phyloP scores from a whole-genome alignment of 2,797 vertebrate genomes.

The Rousettus madagascariensis region DNA sequence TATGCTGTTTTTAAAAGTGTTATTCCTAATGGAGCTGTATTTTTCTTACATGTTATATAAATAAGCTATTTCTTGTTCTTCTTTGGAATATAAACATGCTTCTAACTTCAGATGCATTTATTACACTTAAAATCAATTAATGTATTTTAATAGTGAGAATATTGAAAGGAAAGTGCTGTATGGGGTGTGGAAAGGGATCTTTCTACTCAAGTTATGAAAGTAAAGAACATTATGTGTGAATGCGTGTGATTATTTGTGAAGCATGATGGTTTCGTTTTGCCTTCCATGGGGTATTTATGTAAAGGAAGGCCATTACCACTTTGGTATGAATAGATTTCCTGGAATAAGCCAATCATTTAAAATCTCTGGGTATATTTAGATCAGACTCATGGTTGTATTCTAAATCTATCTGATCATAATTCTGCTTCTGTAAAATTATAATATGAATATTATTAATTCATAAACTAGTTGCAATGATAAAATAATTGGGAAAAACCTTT shows the following conservation, averaged over 20 bases:
- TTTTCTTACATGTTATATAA: slow-evolving; percentile 17
- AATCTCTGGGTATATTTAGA: not conserved
- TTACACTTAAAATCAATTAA: slow-evolving; percentile 43
- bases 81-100: not conserved
- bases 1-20: slow-evolving; percentile 42
- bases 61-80: slow-evolving; percentile 10
- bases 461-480: not conserved
- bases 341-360: not conserved
- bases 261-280: not conserved
- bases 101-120: slow-evolving; percentile 21
- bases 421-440: not conserved
- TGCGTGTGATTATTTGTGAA: not conserved
- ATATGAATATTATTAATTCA: not conserved
- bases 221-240: not conserved
- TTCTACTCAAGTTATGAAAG: not conserved
- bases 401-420: not conserved
- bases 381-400: not conserved
- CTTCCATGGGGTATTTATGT: not conserved
- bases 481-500: not conserved
- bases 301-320: not conserved
- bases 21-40: not conserved
- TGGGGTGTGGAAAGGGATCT: not conserved
- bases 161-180: not conserved
- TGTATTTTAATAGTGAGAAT: not conserved
- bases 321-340: not conserved